Conservation (phyloP, 2,888 invertebrate species). For the Chrysolina haemoptera region DNA sequence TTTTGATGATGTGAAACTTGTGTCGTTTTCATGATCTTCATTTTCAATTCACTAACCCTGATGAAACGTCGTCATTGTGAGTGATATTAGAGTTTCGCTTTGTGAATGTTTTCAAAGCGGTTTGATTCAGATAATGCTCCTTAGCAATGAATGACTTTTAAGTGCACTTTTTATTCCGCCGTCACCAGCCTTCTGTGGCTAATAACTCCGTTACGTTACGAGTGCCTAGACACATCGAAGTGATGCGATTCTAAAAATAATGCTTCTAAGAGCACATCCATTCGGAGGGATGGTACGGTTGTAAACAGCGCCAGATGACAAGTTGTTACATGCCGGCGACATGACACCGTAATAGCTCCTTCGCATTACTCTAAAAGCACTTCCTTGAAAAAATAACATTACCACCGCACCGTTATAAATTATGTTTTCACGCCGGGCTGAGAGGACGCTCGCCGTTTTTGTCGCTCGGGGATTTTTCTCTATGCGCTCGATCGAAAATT, state of each 20-base stretch:
- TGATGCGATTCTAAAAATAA: slow-evolving; percentile 59
- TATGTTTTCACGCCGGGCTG: slow-evolving; percentile 41
- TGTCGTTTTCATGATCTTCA: too few relatives aligned
- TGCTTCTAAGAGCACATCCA: slow-evolving; percentile 54
- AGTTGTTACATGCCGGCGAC: slow-evolving; percentile 64
- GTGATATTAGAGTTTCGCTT: too few relatives aligned
- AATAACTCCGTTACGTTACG: slow-evolving; percentile 29
- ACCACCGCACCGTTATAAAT: slow-evolving; percentile 53
- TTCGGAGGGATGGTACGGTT: slow-evolving; percentile 56
- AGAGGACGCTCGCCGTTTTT: slow-evolving; percentile 21
- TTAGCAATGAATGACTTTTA: not conserved
- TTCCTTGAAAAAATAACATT: slow-evolving; percentile 59
- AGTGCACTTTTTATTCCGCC: not conserved
- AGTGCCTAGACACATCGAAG: slow-evolving; percentile 13
- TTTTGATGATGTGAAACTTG: too few relatives aligned
- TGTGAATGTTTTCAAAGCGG: too few relatives aligned
- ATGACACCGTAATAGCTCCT: slow-evolving; percentile 65
- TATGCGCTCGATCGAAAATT: slow-evolving; percentile 1
- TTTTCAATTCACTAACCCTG: too few relatives aligned
- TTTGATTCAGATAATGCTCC: not conserved
- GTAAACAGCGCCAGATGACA: slow-evolving; percentile 63
- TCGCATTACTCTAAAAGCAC: slow-evolving; percentile 62
- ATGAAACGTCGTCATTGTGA: too few relatives aligned
- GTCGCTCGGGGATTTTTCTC: slow-evolving; percentile 21
- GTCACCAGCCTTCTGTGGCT: slow-evolving; percentile 13